Conservation (phyloP, 1,140 invertebrate genomes). For the Lysiphlebus fabarum region DNA sequence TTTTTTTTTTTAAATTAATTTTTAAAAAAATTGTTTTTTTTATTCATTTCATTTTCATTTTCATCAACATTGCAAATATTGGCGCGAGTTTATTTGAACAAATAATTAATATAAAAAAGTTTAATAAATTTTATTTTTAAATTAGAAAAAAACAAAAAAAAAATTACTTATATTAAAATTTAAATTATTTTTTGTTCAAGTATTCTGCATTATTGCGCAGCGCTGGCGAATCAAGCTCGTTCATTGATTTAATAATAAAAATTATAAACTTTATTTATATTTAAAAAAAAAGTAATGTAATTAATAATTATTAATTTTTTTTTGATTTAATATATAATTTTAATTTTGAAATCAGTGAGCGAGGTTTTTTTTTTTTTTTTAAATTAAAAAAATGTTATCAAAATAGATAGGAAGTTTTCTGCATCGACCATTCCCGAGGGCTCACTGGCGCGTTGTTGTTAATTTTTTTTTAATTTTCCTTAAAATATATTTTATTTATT, state of each 20-base stretch:
- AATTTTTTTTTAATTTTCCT: neutral
- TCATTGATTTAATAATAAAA: constrained; percentile 16
- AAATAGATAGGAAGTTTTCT: constrained; percentile 44
- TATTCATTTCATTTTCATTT: constrained; percentile 32
- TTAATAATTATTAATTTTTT: neutral
- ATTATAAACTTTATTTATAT: too few species aligned
- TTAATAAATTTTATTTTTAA: neutral
- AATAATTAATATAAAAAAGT: constrained; percentile 10
- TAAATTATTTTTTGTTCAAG: constrained; percentile 37
- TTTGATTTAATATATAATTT: too few species aligned
- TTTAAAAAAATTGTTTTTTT: constrained; percentile 38
- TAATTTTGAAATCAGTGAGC: constrained; percentile 2
- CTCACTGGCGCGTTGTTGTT: constrained; percentile 28
- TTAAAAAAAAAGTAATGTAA: too few species aligned
- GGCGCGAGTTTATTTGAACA: constrained; percentile 51
- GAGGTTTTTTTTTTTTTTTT: constrained; percentile 10
- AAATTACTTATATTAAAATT: neutral
- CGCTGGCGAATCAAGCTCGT: constrained; percentile 35
- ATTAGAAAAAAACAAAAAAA: constrained; percentile 3
- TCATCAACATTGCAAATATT: constrained; percentile 21
- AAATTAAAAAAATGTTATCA: constrained; percentile 6
- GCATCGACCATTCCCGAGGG: constrained; percentile 46
- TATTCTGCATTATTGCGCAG: constrained; percentile 45
- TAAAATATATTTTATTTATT: too few species aligned
- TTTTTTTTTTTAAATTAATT: too few species aligned